Evolutionary conservation across 2,888 invertebrate genomes (phyloP).

Genomic region (Tetranychus piercei): DNA sequence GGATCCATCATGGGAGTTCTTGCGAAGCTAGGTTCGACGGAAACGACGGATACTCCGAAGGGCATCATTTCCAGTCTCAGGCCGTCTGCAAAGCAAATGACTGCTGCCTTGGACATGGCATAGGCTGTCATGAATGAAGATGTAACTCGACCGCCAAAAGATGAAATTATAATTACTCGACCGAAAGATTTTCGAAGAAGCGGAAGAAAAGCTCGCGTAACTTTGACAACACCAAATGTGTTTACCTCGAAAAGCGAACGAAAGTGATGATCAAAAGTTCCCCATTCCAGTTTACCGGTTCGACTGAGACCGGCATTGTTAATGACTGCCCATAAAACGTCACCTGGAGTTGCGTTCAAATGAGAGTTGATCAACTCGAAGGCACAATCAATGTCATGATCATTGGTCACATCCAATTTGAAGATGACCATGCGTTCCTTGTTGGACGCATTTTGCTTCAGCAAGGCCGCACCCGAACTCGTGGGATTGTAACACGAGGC

Average conservation of each 20-base stretch:
- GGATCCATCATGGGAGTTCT: neutral
- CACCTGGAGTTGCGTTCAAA: neutral
- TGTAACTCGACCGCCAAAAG: constrained; percentile 33
- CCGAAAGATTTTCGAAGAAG: constrained; percentile 27
- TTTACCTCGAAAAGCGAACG: constrained; percentile 9
- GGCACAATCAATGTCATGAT: constrained; percentile 7
- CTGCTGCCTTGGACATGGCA: constrained; percentile 35
- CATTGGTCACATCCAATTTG: constrained; percentile 13
- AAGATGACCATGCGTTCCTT: constrained; percentile 8
- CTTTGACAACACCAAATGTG: constrained; percentile 3
- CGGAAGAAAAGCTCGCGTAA: constrained; percentile 13
- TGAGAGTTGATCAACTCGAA: neutral
- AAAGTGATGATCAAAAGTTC: constrained; percentile 11
- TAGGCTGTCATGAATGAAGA: constrained; percentile 36
- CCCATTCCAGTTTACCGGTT: constrained; percentile 11
- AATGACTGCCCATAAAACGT: constrained; percentile 9
- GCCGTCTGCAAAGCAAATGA: constrained; percentile 34
- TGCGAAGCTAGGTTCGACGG: constrained; percentile 32
- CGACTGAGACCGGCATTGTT: constrained; percentile 14
- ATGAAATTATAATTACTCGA: constrained; percentile 33
- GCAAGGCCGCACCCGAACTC: neutral
- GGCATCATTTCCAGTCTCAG: constrained; percentile 33
- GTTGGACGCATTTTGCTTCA: neutral
- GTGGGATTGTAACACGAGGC: constrained; percentile 7
- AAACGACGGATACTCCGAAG: constrained; percentile 33